A percentile compares a stretch with the other conserved stretches of the same genome.
Conservation (phyloP, 2,797 vertebrate species). For the Urophycis tenuis region DNA sequence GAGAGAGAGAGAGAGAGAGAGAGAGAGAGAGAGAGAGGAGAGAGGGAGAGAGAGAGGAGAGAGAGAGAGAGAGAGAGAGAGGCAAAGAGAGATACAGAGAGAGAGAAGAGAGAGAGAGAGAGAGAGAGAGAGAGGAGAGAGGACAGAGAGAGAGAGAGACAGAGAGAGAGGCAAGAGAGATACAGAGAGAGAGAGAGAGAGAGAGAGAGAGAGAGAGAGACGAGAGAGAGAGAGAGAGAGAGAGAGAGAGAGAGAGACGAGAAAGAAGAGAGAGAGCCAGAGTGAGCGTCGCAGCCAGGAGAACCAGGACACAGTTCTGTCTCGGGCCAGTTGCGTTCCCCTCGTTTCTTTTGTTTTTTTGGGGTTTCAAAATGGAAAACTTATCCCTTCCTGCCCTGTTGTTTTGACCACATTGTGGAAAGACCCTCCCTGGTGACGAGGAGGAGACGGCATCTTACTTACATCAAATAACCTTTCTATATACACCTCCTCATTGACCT, state of each 20-base stretch:
- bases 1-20: conserved; percentile 59
- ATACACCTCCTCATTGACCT: conserved; percentile 99
- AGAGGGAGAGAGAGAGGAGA: conserved; percentile 8
- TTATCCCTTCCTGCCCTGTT: conserved; percentile 96
- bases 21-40: conserved; percentile 37
- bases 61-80: conserved; percentile 62
- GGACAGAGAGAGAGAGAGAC: conserved; percentile 64
- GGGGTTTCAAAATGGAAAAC: conserved; percentile 85
- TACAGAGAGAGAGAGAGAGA: conserved; percentile 38
- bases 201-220: conserved; percentile 22
- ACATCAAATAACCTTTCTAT: conserved; percentile 99
- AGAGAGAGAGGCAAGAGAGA: no score
- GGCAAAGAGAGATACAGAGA: no score
- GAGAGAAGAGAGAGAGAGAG: conserved; percentile 26
- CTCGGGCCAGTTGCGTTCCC: conserved; percentile 59
- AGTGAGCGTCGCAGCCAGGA: no score
- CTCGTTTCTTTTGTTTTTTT: conserved; percentile 54
- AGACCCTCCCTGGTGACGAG: conserved; percentile 84
- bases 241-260: conserved; percentile 35
- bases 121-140: conserved; percentile 22
- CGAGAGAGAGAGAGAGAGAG: conserved; percentile 62
- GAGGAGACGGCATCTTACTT: conserved; percentile 99
- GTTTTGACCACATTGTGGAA: conserved; percentile 98
- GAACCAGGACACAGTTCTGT: conserved; percentile 55
- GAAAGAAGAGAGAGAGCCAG: conserved; percentile 7